Base-by-base conservation (phyloP, 2,888 invertebrate genomes). In the Drosophila mulleri region DNA sequence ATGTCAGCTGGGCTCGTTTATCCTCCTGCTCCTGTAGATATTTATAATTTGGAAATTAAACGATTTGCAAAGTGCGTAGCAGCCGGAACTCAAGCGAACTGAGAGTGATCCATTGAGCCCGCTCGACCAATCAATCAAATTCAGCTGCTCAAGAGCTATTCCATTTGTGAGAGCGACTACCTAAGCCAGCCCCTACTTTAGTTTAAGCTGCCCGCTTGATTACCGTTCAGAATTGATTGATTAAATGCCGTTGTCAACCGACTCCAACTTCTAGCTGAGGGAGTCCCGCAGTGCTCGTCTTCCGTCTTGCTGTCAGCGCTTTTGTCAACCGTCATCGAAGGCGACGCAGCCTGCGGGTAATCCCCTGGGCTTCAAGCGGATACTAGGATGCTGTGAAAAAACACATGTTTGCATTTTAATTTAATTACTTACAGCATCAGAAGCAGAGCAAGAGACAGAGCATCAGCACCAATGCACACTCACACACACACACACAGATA, bases 141-240 rank as follows among this genome's bases (percentile, higher is more conserved):
- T 57, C 79, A 76, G 62, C 73, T 53, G 72, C 71, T 68, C 68
- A 62, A 48, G 48, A 48, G 48, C 48, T 50, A 42, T 61, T 60
- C 32, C 57, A 14, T 45, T 44, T 59, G 44, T 48, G 44, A 59
- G 67, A 62, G 59, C 54, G 62, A 62, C 63, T 44, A 26, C 16
- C 39, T 39, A 64, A 72, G 68, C 64, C 87, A 81, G 86, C 87
- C 76, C 83, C 82, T 76, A 87, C 83, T 87, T 88, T 79, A 88
- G 83, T 83, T 81, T 72, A 87, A 88, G 83, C 87, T 77, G 83
- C 67, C 80, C 73, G 81, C 86, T 89, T 89, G 86, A 89, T 86
- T 89, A 89, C 88, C 90, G 90, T 88, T 88, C 86, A 89, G 83
- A 86, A 88, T 86, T 86, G 86, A 86, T 86, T 86, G 86, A 86